These are phyloP conservation scores for Epinotia ramella DNA, from an alignment of 2,888 invertebrate genomes.

Conservation along the genomic window DNA sequence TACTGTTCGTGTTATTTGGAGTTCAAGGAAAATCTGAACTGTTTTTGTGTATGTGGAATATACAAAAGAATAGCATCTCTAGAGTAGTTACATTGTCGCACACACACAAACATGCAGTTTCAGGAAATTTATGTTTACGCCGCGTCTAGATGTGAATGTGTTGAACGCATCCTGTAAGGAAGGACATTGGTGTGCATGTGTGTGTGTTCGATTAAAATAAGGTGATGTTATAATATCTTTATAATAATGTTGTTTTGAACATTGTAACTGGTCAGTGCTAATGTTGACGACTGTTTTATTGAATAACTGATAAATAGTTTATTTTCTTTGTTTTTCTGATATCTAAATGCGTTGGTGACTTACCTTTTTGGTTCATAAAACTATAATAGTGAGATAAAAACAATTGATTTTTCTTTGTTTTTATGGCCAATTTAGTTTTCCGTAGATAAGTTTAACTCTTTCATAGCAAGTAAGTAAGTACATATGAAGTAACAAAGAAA, in stretches of 20 bases:
- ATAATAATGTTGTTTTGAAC: conserved; percentile 50
- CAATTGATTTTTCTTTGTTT: no score
- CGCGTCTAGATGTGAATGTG: conserved; percentile 32
- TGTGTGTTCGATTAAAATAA: conserved; percentile 53
- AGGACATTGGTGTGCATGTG: conserved; percentile 48
- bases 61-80: conserved; percentile 24
- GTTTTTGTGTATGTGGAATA: neutral
- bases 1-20: neutral
- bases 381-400: no score
- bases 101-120: conserved; percentile 45
- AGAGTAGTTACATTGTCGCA: conserved; percentile 41
- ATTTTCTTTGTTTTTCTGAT: conserved; percentile 17
- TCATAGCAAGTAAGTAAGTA: no score
- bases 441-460: no score
- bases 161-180: conserved; percentile 49
- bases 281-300: conserved; percentile 37
- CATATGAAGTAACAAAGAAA: no score
- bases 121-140: conserved; percentile 48
- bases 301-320: conserved; percentile 23
- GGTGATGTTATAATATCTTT: conserved; percentile 46
- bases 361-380: conserved; percentile 1
- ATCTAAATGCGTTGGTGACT: conserved; percentile 1
- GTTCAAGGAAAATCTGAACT: conserved; percentile 3
- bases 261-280: conserved; percentile 56
- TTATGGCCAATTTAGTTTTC: no score